Conservation (phyloP, 2,113 vertebrate genomes). For the Melanerpes aurifrons region DNA sequence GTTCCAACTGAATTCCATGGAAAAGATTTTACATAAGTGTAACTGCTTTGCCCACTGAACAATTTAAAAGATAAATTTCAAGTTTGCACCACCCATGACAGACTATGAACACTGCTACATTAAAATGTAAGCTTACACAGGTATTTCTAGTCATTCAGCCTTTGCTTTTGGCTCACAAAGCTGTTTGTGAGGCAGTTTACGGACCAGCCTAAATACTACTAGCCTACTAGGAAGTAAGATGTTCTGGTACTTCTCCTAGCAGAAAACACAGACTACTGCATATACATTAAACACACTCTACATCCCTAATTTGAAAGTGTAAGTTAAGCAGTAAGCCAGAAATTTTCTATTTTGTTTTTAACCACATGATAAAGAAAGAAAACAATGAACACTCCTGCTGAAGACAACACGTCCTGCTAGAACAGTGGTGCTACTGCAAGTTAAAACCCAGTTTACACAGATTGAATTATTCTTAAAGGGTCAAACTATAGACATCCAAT, state of each 20-base stretch:
- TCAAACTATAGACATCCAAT: background rate
- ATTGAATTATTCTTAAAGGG: background rate
- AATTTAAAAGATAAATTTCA: background rate
- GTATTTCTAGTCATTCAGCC: conserved; percentile 1
- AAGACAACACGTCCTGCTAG: background rate
- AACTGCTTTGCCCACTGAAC: background rate
- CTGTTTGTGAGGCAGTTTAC: background rate
- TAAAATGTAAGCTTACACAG: background rate
- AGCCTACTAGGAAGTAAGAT: background rate
- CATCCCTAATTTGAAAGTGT: background rate
- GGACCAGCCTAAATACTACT: background rate
- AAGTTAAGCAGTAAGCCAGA: background rate
- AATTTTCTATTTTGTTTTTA: background rate
- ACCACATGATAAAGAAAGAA: background rate
- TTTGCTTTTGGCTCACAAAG: background rate
- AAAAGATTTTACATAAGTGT: background rate
- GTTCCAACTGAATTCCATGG: background rate
- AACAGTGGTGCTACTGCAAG: background rate
- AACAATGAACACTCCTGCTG: background rate
- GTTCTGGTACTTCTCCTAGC: background rate
- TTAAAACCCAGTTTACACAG: background rate
- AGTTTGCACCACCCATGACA: background rate
- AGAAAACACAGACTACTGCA: background rate
- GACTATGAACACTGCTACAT: background rate
- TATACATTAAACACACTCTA: background rate